Conservation (phyloP, 2,888 invertebrate genomes). For the Perdita meconis region DNA sequence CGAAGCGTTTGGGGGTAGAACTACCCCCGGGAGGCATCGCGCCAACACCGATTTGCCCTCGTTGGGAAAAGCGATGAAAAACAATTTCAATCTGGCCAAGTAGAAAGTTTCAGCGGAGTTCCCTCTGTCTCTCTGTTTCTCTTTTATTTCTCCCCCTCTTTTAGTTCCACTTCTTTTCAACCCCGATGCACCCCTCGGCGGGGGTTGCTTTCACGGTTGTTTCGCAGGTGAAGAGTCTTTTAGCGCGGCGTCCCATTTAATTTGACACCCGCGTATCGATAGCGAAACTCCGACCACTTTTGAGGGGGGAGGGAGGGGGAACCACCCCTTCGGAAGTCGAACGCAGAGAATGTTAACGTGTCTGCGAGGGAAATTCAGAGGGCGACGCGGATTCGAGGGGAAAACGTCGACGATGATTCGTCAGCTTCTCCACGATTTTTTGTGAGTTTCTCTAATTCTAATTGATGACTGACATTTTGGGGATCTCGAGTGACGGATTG, state of each 20-base stretch:
- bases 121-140: slow-evolving; percentile 41
- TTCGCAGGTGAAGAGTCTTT: background rate
- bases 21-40: slow-evolving; percentile 34
- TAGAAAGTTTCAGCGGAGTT: slow-evolving; percentile 67
- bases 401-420: no score
- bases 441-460: no score
- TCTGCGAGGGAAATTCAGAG: no score
- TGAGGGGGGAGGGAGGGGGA: no score
- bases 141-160: slow-evolving; percentile 49
- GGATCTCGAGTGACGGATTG: no score
- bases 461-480: no score
- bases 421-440: no score
- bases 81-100: slow-evolving; percentile 74
- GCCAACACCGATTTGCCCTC: slow-evolving; percentile 55
- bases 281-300: background rate
- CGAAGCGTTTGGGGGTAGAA: slow-evolving; percentile 11
- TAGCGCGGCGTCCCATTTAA: background rate
- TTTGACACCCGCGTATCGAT: background rate
- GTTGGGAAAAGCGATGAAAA: slow-evolving; percentile 63
- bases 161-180: background rate
- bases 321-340: background rate
- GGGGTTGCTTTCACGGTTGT: slow-evolving; percentile 11
- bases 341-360: background rate
- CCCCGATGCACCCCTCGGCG: background rate
- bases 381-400: no score